phyloP scores from a whole-genome alignment of 2,113 vertebrate species.

The Martes martes region DNA sequence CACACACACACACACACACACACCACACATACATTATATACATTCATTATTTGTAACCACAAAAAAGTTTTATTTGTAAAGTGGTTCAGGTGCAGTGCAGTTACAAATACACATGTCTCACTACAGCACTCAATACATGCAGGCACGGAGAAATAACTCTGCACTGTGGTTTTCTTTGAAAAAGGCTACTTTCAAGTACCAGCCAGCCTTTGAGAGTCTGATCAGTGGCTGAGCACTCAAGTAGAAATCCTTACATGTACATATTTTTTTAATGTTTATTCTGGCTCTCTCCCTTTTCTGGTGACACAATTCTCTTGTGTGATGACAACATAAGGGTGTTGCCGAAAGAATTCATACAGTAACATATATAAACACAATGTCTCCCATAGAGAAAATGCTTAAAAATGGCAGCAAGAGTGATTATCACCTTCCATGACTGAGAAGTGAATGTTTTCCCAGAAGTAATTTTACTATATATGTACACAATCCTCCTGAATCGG shows the following conservation, averaged over 20 bases:
- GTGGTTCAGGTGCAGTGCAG: no score
- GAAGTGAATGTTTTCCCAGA: not conserved
- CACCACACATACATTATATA: no score
- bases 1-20: no score
- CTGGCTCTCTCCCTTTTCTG: not conserved
- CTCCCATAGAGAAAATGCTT: not conserved
- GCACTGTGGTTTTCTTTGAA: not conserved
- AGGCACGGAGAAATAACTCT: not conserved
- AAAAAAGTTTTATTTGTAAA: no score
- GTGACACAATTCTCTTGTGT: not conserved
- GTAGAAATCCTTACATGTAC: not conserved
- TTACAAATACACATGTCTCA: no score
- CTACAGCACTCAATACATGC: no score
- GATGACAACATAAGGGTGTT: not conserved
- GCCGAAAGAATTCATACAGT: not conserved
- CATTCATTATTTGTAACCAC: no score
- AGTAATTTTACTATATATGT: not conserved
- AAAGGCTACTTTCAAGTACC: not conserved
- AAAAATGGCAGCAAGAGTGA: not conserved
- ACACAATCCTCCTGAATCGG: not conserved
- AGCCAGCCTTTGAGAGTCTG: not conserved
- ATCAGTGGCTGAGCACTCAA: not conserved
- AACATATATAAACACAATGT: not conserved
- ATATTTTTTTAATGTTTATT: not conserved
- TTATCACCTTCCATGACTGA: not conserved